Evolutionary conservation across 2,797 vertebrate genomes (phyloP).

Genomic region (Hippopotamyrus pictus): DNA sequence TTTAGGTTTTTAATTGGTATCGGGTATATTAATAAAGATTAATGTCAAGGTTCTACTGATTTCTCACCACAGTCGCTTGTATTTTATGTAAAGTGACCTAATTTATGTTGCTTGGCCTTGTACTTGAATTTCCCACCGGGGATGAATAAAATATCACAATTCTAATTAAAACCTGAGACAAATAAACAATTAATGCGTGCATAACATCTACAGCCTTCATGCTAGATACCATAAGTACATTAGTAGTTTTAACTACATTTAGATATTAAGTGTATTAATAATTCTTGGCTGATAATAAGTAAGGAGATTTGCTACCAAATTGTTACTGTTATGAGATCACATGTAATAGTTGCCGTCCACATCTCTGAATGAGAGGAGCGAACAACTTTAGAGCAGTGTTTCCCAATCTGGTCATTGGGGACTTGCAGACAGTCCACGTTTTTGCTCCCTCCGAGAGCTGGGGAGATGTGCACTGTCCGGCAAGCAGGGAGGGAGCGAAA

Average conservation of each 20-base stretch:
- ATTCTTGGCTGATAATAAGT: neutral
- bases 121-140: neutral
- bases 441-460: neutral
- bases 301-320: neutral
- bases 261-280: neutral
- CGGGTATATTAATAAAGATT: neutral
- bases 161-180: constrained; percentile 2
- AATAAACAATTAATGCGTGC: neutral
- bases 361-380: neutral
- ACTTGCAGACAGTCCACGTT: neutral
- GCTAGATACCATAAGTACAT: neutral
- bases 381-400: neutral
- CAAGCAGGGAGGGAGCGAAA: neutral
- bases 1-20: neutral
- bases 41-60: neutral
- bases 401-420: neutral
- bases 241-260: neutral
- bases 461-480: neutral
- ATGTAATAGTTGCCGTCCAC: neutral
- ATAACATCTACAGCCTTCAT: neutral
- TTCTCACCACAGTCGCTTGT: neutral
- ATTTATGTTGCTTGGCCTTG: neutral
- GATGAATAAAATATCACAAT: neutral
- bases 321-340: neutral
- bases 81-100: neutral